These are phyloP conservation scores for Pionites leucogaster DNA, from an alignment of 2,113 vertebrate genomes.

Conservation along the genomic window DNA sequence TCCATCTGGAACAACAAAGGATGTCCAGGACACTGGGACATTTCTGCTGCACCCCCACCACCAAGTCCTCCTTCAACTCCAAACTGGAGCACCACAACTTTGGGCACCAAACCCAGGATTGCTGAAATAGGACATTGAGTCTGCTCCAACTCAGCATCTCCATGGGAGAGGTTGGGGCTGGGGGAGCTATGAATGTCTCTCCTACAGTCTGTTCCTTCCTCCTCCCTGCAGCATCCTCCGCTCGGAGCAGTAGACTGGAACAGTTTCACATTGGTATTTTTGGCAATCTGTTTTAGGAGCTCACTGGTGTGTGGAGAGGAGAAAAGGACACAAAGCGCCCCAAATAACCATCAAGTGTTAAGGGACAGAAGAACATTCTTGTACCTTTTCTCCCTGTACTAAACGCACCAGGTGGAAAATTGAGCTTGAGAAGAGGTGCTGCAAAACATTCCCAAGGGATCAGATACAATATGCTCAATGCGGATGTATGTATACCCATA, in stretches of 20 bases:
- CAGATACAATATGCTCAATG: fast-evolving
- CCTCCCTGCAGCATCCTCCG: not conserved
- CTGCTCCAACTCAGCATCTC: not conserved
- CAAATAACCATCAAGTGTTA: not conserved
- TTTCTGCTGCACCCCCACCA: not conserved
- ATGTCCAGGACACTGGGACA: not conserved
- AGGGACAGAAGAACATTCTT: not conserved
- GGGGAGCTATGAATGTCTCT: not conserved
- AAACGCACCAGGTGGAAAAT: not conserved
- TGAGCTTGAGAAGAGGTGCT: not conserved
- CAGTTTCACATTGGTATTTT: not conserved
- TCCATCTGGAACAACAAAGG: not conserved
- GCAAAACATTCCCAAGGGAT: not conserved
- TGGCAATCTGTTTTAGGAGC: not conserved
- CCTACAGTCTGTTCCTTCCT: not conserved
- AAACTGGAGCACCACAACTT: not conserved
- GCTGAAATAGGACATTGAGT: not conserved
- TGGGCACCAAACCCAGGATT: not conserved
- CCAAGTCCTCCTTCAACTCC: not conserved
- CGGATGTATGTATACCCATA: not conserved
- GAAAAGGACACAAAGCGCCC: not conserved
- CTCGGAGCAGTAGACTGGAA: not conserved
- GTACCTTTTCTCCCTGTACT: not conserved
- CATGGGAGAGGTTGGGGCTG: not conserved
- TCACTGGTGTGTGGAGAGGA: not conserved